Evolutionary conservation across 2,113 vertebrate species (phyloP).

Genomic region (Lepus timidus): DNA sequence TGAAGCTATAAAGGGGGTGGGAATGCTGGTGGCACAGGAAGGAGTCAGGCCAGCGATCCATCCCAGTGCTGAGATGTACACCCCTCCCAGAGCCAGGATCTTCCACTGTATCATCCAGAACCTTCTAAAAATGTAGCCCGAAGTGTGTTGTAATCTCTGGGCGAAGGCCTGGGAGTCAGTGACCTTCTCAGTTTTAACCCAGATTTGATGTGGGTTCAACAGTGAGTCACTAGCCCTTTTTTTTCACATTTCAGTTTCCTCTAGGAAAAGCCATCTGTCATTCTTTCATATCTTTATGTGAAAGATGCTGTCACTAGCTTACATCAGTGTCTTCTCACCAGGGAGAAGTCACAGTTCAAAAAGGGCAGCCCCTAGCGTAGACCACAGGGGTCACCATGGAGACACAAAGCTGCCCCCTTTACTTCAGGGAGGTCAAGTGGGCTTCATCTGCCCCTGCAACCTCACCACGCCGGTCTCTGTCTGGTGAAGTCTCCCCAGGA

Average conservation of each 20-base stretch:
- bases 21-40: fast-evolving
- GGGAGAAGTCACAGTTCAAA: background rate
- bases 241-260: slow-evolving; percentile 62
- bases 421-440: background rate
- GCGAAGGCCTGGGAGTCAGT: slow-evolving; percentile 1
- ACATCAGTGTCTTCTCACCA: slow-evolving; percentile 27
- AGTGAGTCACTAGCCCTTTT: slow-evolving; percentile 73
- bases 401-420: background rate
- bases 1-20: fast-evolving
- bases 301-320: slow-evolving; percentile 45
- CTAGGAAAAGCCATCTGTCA: slow-evolving; percentile 74
- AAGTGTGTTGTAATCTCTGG: slow-evolving; percentile 63
- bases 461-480: background rate
- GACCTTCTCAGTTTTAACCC: slow-evolving; percentile 65
- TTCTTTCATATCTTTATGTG: slow-evolving; percentile 64
- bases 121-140: slow-evolving; percentile 40
- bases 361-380: background rate
- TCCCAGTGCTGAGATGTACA: background rate
- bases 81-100: too few relatives aligned
- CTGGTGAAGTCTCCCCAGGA: background rate
- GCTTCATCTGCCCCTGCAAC: background rate
- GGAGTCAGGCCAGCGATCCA: fast-evolving
- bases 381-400: slow-evolving; percentile 67
- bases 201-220: slow-evolving; percentile 65
- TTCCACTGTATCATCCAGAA: slow-evolving; percentile 57